phyloP scores from a whole-genome alignment of 1,140 invertebrate species.

The Papilio aristodemus region DNA sequence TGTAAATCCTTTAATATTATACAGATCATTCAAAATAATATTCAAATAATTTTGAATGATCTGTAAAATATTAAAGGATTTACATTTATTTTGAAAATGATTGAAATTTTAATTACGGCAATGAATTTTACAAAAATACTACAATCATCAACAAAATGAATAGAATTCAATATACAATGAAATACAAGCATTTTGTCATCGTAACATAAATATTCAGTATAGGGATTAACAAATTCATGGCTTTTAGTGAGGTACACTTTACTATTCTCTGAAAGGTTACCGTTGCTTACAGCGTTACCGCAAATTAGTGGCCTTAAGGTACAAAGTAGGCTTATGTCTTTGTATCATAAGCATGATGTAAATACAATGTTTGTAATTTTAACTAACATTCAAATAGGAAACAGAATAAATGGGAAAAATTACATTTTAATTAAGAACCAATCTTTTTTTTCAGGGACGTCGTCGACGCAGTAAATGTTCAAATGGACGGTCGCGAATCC shows the following conservation, averaged over 20 bases:
- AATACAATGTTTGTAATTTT: background rate
- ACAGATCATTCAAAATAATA: no score
- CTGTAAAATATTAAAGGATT: no score
- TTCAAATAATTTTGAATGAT: no score
- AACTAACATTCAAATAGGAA: background rate
- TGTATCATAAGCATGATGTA: background rate
- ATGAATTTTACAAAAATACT: no score
- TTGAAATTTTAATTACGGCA: no score
- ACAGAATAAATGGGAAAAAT: background rate
- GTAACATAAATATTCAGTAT: background rate
- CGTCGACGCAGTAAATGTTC: slow-evolving; percentile 44
- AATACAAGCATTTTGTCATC: background rate
- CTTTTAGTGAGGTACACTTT: slow-evolving; percentile 8
- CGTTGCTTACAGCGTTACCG: background rate
- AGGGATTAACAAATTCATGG: slow-evolving; percentile 5
- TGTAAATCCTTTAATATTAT: no score
- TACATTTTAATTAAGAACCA: background rate
- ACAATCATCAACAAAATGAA: no score
- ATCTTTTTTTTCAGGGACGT: slow-evolving; percentile 58
- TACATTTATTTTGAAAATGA: no score
- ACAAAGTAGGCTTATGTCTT: slow-evolving; percentile 2
- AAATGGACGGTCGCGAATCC: slow-evolving; percentile 51
- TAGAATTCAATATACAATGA: background rate
- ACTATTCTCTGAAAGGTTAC: background rate
- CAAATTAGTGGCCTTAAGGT: slow-evolving; percentile 11